Base-by-base conservation (phyloP, 1,140 invertebrate genomes). In the Cataglyphis hispanica region DNA sequence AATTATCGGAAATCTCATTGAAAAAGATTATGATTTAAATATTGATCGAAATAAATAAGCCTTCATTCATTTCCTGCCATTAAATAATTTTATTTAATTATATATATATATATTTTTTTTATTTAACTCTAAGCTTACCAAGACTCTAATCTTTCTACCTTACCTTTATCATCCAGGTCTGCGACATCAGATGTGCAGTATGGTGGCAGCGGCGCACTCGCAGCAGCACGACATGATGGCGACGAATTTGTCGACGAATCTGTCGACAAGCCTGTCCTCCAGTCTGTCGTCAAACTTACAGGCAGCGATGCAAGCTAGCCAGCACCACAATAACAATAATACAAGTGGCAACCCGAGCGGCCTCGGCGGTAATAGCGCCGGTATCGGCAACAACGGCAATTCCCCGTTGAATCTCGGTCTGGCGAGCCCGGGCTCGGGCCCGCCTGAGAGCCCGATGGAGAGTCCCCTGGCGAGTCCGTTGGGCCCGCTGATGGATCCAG, bases 131-230 rank as follows among this genome's bases (percentile, higher is more conserved):
- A 58, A 60, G 6, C 22, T 25, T 60, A 19, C 25, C 19, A 22
- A 77, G n/a, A 66, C 19, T 66, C 6, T 50, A 69, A 69, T 56
- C 4, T 58, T 8, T 70, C 16, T 70, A n/a, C 10, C 22, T 31
- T 16, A 19, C 31, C 37, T n/a, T 58, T 11, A 53, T 27, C 19
- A 40, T 60, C 31, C 89, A 95, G 96, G 96, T 83, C 93, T 97
- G 27, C 95, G 97, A 67, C 97, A 97, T 88, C 97, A 97, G 92
- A 97, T 97, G 96, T 96, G 96, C 93, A 96, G 96, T 92, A 97
- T 97, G 96, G 96, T 96, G 16, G 97, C 96, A 10, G 96, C 96
- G 25, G 96, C 96, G 40, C 96, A 96, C 58, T 96, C 96, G 56
- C 95, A 95, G 67, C 95, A 96, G 83, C 96, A 96, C 94, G 96